A percentile compares a stretch with the other conserved stretches of the same genome.
Evolutionary conservation across 2,797 vertebrate genomes (phyloP).

Genomic region (Heterohyrax brucei): DNA sequence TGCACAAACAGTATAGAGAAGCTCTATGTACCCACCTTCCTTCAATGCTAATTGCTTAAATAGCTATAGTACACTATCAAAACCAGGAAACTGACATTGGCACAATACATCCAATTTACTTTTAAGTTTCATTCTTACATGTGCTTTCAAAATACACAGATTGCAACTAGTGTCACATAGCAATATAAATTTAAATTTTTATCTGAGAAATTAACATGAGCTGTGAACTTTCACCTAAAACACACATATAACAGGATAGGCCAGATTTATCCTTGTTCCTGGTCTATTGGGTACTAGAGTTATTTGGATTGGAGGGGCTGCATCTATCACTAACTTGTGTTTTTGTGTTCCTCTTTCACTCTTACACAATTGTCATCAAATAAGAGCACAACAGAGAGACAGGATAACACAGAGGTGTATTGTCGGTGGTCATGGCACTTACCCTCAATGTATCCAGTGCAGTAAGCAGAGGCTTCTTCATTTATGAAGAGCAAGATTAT

Average conservation of each 20-base stretch:
- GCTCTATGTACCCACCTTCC: background rate
- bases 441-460: background rate
- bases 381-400: background rate
- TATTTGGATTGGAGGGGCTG: background rate
- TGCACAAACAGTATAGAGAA: background rate
- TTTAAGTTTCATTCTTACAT: slow-evolving; percentile 6
- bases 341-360: background rate
- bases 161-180: no score
- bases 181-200: no score
- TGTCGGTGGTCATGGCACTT: background rate
- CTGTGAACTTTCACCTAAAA: no score
- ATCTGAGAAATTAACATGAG: no score
- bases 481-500: slow-evolving; percentile 11
- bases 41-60: background rate
- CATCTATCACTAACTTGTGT: background rate
- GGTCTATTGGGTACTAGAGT: background rate
- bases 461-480: background rate
- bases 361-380: background rate
- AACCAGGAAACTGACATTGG: background rate
- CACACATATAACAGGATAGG: background rate
- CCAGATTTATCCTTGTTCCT: background rate
- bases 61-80: background rate
- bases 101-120: background rate
- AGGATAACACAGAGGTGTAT: background rate
- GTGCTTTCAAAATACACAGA: no score